These are phyloP conservation scores for Stegostoma tigrinum DNA, from an alignment of 2,113 vertebrate genomes.

Conservation along the genomic window DNA sequence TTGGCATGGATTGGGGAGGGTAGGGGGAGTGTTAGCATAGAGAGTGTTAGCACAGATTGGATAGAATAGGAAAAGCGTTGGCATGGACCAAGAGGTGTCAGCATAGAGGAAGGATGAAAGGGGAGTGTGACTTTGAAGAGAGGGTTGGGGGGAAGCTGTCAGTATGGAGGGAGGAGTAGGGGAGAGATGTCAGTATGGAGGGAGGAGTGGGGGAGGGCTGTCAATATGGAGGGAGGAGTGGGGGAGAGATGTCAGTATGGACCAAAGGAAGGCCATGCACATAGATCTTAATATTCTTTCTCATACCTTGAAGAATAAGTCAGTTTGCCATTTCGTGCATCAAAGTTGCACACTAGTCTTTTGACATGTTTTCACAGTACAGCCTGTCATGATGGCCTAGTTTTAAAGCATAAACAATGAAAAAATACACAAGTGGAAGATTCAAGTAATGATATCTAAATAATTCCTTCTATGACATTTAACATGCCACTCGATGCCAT, in stretches of 20 bases:
- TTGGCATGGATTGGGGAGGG: no score
- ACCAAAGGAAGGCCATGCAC: neutral
- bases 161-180: no score
- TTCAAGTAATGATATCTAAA: neutral
- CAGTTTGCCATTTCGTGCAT: neutral
- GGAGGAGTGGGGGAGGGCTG: neutral
- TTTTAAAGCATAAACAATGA: neutral
- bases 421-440: neutral
- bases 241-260: neutral
- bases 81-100: no score
- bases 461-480: neutral
- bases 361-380: neutral
- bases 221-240: neutral
- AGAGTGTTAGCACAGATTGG: no score
- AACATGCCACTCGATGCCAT: neutral
- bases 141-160: neutral
- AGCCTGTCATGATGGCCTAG: neutral
- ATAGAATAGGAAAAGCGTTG: no score
- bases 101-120: no score
- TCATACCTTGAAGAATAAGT: neutral
- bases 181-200: neutral
- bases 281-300: neutral
- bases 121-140: no score
- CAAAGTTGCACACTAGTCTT: neutral
- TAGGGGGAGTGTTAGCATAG: no score